These are phyloP conservation scores for Lymantria monacha DNA, from an alignment of 2,888 invertebrate genomes.

Conservation along the genomic window DNA sequence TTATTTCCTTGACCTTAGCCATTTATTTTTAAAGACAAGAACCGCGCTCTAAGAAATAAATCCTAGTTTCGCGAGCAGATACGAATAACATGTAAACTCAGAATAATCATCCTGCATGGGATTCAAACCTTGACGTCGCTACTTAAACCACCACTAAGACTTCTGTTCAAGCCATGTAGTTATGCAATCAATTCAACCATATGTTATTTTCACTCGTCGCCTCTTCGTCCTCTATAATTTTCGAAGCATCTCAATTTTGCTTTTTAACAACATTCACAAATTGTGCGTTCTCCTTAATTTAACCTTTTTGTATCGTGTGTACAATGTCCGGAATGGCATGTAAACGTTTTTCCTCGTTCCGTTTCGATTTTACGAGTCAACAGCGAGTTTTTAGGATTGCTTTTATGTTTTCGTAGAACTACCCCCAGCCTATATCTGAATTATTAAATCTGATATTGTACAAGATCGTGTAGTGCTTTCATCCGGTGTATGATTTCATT, in stretches of 20 bases:
- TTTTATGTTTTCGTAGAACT: slow-evolving; percentile 58
- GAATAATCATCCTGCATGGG: too few species aligned
- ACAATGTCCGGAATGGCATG: slow-evolving; percentile 48
- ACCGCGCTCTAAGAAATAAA: too few species aligned
- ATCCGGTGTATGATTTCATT: slow-evolving; percentile 30
- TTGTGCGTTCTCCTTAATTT: slow-evolving; percentile 34
- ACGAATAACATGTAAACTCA: too few species aligned
- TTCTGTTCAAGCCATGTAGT: too few species aligned
- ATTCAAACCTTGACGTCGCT: too few species aligned
- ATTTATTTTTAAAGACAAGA: too few species aligned
- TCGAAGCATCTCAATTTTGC: slow-evolving; percentile 28
- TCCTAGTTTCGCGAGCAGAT: too few species aligned
- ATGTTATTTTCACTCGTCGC: slow-evolving; percentile 9
- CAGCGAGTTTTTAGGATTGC: slow-evolving; percentile 64
- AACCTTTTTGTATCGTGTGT: slow-evolving; percentile 31
- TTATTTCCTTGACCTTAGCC: too few species aligned
- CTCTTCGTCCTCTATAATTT: slow-evolving; percentile 16
- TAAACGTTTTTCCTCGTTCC: slow-evolving; percentile 63
- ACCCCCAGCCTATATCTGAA: slow-evolving; percentile 54
- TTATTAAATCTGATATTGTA: slow-evolving; percentile 59
- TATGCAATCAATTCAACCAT: not conserved
- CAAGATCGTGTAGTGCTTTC: slow-evolving; percentile 19
- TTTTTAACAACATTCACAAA: slow-evolving; percentile 22
- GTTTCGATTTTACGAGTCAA: slow-evolving; percentile 66
- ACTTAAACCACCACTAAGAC: too few species aligned